These are phyloP conservation scores for Erythrolamprus reginae DNA, from an alignment of 2,113 vertebrate species.

Conservation along the genomic window DNA sequence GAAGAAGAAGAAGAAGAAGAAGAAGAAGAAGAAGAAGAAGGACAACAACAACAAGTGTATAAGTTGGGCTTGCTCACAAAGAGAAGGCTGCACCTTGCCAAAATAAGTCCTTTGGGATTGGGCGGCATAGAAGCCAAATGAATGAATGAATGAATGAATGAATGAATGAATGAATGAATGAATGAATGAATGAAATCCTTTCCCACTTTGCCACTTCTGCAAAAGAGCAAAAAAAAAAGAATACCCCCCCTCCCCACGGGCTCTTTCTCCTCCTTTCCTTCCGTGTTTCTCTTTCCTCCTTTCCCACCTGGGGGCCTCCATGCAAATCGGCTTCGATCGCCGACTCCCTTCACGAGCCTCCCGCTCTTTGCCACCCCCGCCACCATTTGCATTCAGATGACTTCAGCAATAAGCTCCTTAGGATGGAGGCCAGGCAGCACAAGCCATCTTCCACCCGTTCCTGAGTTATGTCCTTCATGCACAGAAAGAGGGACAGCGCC, in stretches of 20 bases:
- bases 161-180: too few species aligned
- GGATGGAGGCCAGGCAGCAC: too few species aligned
- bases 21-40: too few species aligned
- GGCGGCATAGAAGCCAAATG: too few species aligned
- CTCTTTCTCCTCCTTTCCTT: background rate
- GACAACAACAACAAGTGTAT: too few species aligned
- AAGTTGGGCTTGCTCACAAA: too few species aligned
- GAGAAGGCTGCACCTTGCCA: background rate
- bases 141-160: too few species aligned
- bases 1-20: too few species aligned
- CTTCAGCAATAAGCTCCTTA: background rate
- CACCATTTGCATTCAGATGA: constrained; percentile 39
- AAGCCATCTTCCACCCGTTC: fast-evolving
- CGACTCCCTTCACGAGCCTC: constrained; percentile 57
- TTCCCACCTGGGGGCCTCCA: background rate
- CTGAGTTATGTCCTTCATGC: background rate
- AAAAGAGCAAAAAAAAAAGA: background rate
- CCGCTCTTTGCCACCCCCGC: background rate
- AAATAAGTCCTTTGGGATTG: too few species aligned
- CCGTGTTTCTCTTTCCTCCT: background rate
- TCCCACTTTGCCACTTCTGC: background rate
- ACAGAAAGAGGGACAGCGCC: background rate
- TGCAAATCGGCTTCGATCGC: constrained; percentile 24
- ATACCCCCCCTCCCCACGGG: too few species aligned
- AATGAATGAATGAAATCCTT: too few species aligned